phyloP scores from a whole-genome alignment of 2,888 invertebrate genomes.

The Melieria crassipennis region DNA sequence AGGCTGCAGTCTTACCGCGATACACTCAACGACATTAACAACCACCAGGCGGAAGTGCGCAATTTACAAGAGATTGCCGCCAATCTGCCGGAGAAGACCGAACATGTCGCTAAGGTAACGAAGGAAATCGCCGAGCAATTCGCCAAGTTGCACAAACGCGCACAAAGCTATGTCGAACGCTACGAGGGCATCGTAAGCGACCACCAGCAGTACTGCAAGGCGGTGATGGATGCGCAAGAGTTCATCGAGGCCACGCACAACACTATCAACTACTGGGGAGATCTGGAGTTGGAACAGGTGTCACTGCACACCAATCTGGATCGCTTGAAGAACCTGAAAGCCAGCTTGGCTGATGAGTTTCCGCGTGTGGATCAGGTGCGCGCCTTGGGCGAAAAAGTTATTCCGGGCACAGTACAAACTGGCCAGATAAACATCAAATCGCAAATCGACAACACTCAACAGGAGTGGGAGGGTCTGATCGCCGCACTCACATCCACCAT shows the following conservation, averaged over 20 bases:
- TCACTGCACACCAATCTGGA: conserved; percentile 88
- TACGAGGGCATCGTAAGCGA: conserved; percentile 90
- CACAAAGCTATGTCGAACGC: conserved; percentile 81
- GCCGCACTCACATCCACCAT: conserved; percentile 82
- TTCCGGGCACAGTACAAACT: conserved; percentile 83
- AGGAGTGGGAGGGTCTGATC: conserved; percentile 87
- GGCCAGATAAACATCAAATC: conserved; percentile 87
- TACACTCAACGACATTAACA: conserved; percentile 82
- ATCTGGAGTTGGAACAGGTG: conserved; percentile 83
- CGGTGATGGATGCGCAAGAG: conserved; percentile 85
- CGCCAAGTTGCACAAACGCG: conserved; percentile 74
- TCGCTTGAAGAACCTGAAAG: conserved; percentile 81
- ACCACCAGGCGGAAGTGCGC: conserved; percentile 85
- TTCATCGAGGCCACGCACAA: conserved; percentile 87
- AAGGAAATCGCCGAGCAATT: conserved; percentile 78
- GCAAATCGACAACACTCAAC: conserved; percentile 87
- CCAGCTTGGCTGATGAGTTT: conserved; percentile 86
- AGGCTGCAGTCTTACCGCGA: conserved; percentile 86
- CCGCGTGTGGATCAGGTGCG: conserved; percentile 83
- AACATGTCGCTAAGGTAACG: conserved; percentile 78
- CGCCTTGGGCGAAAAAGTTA: conserved; percentile 86
- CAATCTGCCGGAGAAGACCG: conserved; percentile 80
- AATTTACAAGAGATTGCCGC: conserved; percentile 84
- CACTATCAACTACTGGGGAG: conserved; percentile 84
- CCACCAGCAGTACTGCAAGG: conserved; percentile 88